These are phyloP conservation scores for Excalfactoria chinensis DNA, from an alignment of 2,113 vertebrate genomes.

Conservation along the genomic window DNA sequence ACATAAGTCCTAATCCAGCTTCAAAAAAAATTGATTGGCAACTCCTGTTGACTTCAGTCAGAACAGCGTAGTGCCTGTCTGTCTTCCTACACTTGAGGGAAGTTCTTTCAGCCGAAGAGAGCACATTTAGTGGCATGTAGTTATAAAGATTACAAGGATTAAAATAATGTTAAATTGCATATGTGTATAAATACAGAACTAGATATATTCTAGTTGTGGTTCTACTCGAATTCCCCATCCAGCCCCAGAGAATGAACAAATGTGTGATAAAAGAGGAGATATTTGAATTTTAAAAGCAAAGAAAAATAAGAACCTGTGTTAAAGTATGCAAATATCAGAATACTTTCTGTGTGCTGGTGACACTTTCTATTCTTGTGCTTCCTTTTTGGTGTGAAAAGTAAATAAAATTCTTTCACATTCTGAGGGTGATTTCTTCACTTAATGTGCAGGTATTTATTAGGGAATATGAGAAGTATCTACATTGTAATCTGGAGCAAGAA, in stretches of 20 bases:
- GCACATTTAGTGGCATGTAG: background rate
- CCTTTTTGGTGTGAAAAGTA: background rate
- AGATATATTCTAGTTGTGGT: background rate
- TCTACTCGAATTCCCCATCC: background rate
- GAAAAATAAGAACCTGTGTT: background rate
- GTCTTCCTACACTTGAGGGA: background rate
- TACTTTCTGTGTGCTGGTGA: background rate
- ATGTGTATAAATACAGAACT: background rate
- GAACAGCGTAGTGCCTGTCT: background rate
- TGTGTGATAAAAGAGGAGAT: background rate
- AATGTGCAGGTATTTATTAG: background rate
- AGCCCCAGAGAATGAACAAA: background rate
- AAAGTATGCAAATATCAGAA: background rate
- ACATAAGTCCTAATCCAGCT: background rate
- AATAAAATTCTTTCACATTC: background rate
- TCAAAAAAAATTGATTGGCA: constrained; percentile 23
- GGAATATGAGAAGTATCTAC: background rate
- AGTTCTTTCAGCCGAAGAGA: constrained; percentile 29
- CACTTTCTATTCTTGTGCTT: background rate
- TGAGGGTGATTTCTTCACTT: background rate
- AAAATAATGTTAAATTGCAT: constrained; percentile 1
- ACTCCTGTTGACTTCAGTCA: constrained; percentile 18
- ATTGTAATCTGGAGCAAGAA: background rate
- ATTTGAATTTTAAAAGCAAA: background rate
- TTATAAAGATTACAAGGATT: background rate